These are phyloP conservation scores for Passerina amoena DNA, from an alignment of 2,113 vertebrate genomes.

Conservation along the genomic window DNA sequence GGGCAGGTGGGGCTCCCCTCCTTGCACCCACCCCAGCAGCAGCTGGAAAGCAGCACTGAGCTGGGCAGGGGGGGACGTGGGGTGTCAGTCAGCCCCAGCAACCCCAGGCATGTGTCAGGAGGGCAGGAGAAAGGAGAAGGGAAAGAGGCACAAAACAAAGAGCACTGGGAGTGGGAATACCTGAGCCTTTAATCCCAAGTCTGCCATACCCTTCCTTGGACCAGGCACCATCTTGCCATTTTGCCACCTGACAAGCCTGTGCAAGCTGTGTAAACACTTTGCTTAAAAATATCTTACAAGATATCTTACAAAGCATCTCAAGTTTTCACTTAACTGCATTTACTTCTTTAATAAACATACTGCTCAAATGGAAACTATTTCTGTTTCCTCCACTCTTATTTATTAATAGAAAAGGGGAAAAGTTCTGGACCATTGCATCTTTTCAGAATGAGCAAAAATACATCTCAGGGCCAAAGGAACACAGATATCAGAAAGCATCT, in stretches of 20 bases:
- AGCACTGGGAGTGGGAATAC: background rate
- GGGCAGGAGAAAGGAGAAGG: background rate
- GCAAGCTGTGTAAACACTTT: background rate
- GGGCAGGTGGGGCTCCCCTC: background rate
- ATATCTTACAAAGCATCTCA: background rate
- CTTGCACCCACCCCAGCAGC: background rate
- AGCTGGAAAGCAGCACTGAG: background rate
- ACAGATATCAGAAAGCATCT: background rate
- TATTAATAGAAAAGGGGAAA: background rate
- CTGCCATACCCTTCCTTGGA: background rate
- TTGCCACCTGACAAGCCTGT: background rate
- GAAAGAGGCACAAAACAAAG: background rate
- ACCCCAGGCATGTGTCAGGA: accelerated
- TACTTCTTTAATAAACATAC: background rate
- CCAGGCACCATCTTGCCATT: background rate
- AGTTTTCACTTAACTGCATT: background rate
- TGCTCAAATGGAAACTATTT: slow-evolving; percentile 1
- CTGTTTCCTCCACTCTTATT: background rate
- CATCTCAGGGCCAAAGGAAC: background rate
- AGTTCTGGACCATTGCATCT: background rate
- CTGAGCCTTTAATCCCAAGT: background rate
- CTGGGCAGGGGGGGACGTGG: background rate
- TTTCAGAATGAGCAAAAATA: background rate
- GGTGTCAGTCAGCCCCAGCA: background rate
- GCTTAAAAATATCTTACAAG: background rate